phyloP scores from a whole-genome alignment of 2,797 vertebrate genomes.

The Acanthornis magna region DNA sequence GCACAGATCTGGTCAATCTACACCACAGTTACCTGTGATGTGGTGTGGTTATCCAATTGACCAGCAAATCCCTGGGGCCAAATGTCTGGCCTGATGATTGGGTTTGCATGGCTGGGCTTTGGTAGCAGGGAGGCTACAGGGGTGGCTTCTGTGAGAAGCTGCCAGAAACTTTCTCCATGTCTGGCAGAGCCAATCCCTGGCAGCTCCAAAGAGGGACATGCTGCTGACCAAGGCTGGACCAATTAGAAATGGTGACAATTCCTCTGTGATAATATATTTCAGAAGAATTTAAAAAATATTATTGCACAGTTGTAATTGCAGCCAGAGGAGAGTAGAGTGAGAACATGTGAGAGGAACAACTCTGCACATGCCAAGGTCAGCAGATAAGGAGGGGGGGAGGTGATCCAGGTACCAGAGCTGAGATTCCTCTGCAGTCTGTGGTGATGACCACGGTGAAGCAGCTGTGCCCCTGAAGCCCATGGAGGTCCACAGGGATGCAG shows the following conservation, averaged over 20 bases:
- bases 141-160: not conserved
- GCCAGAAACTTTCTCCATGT: not conserved
- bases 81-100: not conserved
- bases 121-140: not conserved
- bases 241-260: not conserved
- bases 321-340: not conserved
- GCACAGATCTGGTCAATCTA: not conserved
- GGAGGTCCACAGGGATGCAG: no score
- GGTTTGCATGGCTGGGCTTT: not conserved
- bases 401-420: no score
- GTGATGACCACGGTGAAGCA: not conserved
- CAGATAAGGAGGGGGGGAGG: not conserved
- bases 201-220: not conserved
- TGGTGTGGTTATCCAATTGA: not conserved
- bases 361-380: not conserved
- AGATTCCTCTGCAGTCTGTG: accelerated
- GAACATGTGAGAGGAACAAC: not conserved
- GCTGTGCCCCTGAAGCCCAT: not conserved
- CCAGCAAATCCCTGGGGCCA: not conserved
- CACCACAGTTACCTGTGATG: not conserved
- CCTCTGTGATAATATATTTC: not conserved
- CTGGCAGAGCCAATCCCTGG: not conserved
- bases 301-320: not conserved
- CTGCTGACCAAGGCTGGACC: not conserved
- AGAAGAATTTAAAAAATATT: not conserved